Evolutionary conservation across 2,888 invertebrate species (phyloP).

Genomic region (Bombyx huttoni): DNA sequence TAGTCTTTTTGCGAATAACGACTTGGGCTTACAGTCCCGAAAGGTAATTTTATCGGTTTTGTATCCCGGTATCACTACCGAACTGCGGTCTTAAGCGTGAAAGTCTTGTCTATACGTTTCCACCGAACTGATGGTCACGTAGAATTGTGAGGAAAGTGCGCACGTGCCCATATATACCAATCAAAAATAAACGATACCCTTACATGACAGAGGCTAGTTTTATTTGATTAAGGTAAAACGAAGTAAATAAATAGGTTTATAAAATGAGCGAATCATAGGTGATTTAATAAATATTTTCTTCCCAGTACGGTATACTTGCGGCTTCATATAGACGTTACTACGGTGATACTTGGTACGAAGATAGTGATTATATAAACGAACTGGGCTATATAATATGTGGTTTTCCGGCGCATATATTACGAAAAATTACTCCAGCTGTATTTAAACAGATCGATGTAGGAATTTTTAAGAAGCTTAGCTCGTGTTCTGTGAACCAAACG

Average conservation of each 20-base stretch:
- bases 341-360: constrained; percentile 41
- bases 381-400: constrained; percentile 54
- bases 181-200: no score
- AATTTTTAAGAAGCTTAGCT: constrained; percentile 33
- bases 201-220: no score
- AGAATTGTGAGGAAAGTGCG: no score
- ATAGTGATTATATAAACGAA: constrained; percentile 41
- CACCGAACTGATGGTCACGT: no score
- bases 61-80: no score
- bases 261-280: neutral
- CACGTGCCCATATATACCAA: no score
- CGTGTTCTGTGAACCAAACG: constrained; percentile 40
- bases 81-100: no score
- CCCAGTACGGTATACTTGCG: constrained; percentile 45
- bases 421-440: constrained; percentile 34
- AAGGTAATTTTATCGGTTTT: constrained; percentile 27
- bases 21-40: constrained; percentile 33
- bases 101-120: no score
- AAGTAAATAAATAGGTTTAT: no score
- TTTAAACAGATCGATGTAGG: constrained; percentile 39
- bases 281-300: neutral
- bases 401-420: constrained; percentile 42
- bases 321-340: constrained; percentile 52
- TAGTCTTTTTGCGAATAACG: constrained; percentile 36
- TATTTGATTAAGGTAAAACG: no score